Evolutionary conservation across 2,888 invertebrate genomes (phyloP), one percentile per base, ranked within the genome.

Genomic region (Parochlus steinenii): DNA sequence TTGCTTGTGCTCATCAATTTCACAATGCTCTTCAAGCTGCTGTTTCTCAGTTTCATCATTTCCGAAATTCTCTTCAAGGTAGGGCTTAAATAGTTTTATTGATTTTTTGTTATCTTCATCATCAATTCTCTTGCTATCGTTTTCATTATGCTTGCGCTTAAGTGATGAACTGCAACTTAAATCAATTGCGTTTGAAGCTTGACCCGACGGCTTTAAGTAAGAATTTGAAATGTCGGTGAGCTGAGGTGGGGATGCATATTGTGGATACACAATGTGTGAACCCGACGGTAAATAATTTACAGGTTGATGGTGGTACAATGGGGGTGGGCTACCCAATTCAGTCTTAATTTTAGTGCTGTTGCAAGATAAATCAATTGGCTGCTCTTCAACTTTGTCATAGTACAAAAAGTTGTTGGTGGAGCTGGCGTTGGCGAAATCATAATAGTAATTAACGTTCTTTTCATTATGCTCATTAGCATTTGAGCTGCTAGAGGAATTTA

Each of bases 91-190:
- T 20, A 34, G 22, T 16, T 34, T 34, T 27, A 28, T n/a, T n/a
- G 28, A 28, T n/a, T 34, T 34, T 17, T 34, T 28, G 10, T 31
- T 31, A 19, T 34, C 26, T 14, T 19, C 24, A n/a, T n/a, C n/a
- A n/a, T n/a, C n/a, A n/a, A n/a, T n/a, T n/a, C n/a, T n/a, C 4
- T 16, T 24, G 2, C 11, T 24, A 4, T 6, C n/a, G 14, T 28
- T 22, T 15, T 34, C 34, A 6, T 17, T 28, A 24, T 45, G 40
- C 23, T 46, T 45, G 17, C 46, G 43, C 36, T 50, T 51, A 38
- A 48, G 39, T 11, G 41, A 45, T n/a, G 26, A 24, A 11, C 31
- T 38, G 30, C 29, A 25, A 12, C 28, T 34, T 5, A 34, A 12
- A 20, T 34, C 34, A 23, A 34, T 34, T 5, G 34, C 22, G 29